Evolutionary conservation across 2,113 vertebrate species (phyloP), one percentile per base, ranked within the genome.

Genomic region (Heloderma charlesbogerti): DNA sequence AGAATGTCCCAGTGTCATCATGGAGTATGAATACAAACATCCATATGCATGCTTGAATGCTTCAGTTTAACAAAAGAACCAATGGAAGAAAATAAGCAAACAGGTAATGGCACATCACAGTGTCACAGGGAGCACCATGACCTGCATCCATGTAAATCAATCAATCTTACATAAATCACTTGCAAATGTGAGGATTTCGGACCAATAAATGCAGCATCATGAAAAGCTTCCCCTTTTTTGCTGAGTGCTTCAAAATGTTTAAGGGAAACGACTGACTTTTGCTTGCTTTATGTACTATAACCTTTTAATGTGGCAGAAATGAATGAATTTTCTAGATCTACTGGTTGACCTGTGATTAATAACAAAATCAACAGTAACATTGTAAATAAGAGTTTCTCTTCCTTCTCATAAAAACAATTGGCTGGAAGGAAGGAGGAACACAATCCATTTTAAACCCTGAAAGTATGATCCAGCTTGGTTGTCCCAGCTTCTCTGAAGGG

Each of bases 301-400:
- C 89, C 86, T 89, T 90, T 96, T 89, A 88, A 16, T 40, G 45
- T 75, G 90, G 69, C 90, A 0, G 6, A 88, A 95, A 95, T 94
- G 63, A 83, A 72, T 40, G 86, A 84, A 87, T 90, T 90, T 89
- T 95, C 89, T 85, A 93, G 92, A 94, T 92, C 45, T 20, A 89
- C 90, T 15, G 22, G 71, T 81, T 93, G n/a, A 6, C 10, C 82
- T 92, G 79, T 83, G 72, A 95, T 92, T 94, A 96, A 93, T 85
- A 92, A 91, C 91, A 94, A 79, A 96, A 94, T 95, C 92, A 86
- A 95, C 92, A 86, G 90, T 95, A 95, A 96, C 95, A 95, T 96
- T 96, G 90, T 86, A 92, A 34, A 79, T 92, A 92, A 96, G 86
- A 51, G 34, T n/a, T 92, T 88, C 89, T n/a, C 13, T 86, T 91